phyloP scores from a whole-genome alignment of 2,888 invertebrate genomes.

The Eledona agricola region DNA sequence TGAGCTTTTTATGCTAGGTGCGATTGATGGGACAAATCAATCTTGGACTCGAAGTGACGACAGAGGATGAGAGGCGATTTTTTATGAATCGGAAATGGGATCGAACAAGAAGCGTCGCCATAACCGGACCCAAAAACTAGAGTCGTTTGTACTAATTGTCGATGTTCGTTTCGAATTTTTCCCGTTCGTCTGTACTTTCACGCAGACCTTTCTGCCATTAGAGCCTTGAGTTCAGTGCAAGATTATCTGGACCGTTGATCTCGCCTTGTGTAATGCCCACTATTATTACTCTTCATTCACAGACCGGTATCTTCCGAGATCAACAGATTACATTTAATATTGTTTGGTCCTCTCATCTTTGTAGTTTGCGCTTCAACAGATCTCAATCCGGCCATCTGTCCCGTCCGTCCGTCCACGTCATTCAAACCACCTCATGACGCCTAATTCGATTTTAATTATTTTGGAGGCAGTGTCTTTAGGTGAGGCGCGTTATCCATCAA shows the following conservation, averaged over 20 bases:
- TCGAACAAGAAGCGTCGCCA: too few species aligned
- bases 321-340: constrained; percentile 49
- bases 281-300: constrained; percentile 50
- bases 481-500: constrained; percentile 20
- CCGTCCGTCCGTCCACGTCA: constrained; percentile 28
- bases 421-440: constrained; percentile 22
- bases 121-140: too few species aligned
- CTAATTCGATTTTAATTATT: constrained; percentile 33
- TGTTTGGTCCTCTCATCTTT: constrained; percentile 47
- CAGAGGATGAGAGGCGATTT: too few species aligned
- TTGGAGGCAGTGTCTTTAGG: constrained; percentile 1
- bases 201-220: constrained; percentile 19
- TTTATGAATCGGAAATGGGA: too few species aligned
- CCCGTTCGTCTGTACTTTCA: constrained; percentile 16
- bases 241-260: constrained; percentile 35
- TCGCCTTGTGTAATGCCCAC: constrained; percentile 48
- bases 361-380: constrained; percentile 48
- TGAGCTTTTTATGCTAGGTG: constrained; percentile 29
- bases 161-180: constrained; percentile 10
- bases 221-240: constrained; percentile 19
- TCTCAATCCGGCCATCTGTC: constrained; percentile 44
- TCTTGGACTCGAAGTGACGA: constrained; percentile 24
- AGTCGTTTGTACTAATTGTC: too few species aligned
- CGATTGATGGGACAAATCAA: constrained; percentile 33
- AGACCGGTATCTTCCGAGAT: constrained; percentile 47